These are phyloP conservation scores for Plutomurus gul DNA, from an alignment of 1,140 invertebrate species.

Conservation along the genomic window DNA sequence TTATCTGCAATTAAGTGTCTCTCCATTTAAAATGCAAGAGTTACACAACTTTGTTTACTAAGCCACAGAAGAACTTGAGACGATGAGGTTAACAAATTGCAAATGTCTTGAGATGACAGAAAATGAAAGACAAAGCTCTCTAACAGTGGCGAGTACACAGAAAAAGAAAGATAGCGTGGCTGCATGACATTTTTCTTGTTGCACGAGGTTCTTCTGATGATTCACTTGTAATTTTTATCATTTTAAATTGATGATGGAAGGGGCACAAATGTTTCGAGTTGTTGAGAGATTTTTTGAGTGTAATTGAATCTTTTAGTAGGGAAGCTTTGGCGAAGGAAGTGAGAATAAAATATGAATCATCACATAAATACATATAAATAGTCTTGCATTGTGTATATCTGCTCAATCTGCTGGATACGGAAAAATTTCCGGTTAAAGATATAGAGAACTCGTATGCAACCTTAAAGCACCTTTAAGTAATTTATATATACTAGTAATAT, in stretches of 20 bases:
- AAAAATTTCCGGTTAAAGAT: neutral
- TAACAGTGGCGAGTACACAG: too few species aligned
- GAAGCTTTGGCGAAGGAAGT: neutral
- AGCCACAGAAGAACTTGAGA: too few species aligned
- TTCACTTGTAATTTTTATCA: neutral
- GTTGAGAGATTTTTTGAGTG: neutral
- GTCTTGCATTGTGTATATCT: neutral
- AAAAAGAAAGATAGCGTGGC: neutral
- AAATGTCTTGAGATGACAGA: too few species aligned
- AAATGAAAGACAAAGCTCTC: too few species aligned
- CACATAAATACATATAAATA: neutral
- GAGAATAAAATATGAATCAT: constrained; percentile 12
- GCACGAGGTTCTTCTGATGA: too few species aligned
- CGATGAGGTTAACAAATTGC: too few species aligned
- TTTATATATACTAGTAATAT: neutral
- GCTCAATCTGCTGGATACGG: neutral
- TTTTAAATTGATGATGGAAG: constrained; percentile 1
- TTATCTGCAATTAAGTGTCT: too few species aligned
- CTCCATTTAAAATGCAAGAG: too few species aligned
- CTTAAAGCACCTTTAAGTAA: too few species aligned
- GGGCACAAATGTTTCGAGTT: neutral
- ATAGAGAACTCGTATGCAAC: too few species aligned
- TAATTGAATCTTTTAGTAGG: neutral
- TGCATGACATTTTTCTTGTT: neutral
- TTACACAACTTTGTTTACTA: too few species aligned